Evolutionary conservation across 2,888 invertebrate genomes (phyloP).

Genomic region (Drosophila rellima): DNA sequence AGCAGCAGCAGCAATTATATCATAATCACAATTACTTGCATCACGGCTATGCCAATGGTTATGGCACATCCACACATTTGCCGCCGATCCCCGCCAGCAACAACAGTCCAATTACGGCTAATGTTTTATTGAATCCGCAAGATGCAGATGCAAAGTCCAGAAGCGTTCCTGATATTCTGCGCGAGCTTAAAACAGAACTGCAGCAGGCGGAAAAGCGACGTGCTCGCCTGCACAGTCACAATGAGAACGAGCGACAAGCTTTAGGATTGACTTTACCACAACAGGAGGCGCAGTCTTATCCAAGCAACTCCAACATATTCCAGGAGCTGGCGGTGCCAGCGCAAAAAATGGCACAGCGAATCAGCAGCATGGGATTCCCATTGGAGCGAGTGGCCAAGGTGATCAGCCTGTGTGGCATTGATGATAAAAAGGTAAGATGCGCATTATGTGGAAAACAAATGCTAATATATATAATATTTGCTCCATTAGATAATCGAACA

Average conservation of each 20-base stretch:
- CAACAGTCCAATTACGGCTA: slow-evolving; percentile 15
- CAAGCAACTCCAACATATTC: slow-evolving; percentile 46
- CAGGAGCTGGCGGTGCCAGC: slow-evolving; percentile 84
- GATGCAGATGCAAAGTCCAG: slow-evolving; percentile 86
- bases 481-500: slow-evolving; percentile 91
- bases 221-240: slow-evolving; percentile 87
- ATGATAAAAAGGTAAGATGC: slow-evolving; percentile 87
- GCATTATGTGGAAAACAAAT: not conserved
- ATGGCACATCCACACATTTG: slow-evolving; percentile 56
- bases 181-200: slow-evolving; percentile 90
- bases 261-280: slow-evolving; percentile 30
- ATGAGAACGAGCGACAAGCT: slow-evolving; percentile 72
- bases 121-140: slow-evolving; percentile 16
- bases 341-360: slow-evolving; percentile 90
- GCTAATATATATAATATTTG: not conserved
- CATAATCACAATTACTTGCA: slow-evolving; percentile 85
- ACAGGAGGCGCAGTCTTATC: slow-evolving; percentile 16
- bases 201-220: slow-evolving; percentile 86
- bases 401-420: slow-evolving; percentile 91
- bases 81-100: slow-evolving; percentile 10
- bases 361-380: slow-evolving; percentile 96
- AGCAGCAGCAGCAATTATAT: slow-evolving; percentile 54
- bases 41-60: slow-evolving; percentile 59
- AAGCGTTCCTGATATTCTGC: slow-evolving; percentile 92
- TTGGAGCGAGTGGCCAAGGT: slow-evolving; percentile 92